Base-by-base conservation (phyloP, 2,888 invertebrate genomes). In the Mythimna impura region DNA sequence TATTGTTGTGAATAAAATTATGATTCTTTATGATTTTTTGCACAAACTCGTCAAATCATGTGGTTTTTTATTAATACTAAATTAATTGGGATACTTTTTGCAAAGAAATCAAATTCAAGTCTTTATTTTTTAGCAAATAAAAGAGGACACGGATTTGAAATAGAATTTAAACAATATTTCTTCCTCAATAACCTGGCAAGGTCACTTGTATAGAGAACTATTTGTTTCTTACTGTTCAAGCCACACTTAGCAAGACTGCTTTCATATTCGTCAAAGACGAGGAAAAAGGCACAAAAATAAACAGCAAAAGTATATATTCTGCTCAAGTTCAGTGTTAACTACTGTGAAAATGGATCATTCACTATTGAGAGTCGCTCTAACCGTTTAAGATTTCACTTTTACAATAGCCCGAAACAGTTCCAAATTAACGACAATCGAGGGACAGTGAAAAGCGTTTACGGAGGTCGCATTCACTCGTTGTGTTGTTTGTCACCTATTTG, bases 301-400 rank as follows among this genome's bases (percentile, higher is more conserved):
- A 79, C 34, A 76, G 74, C 65, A 64, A 69, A 77, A 65, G 60
- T 36, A 71, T 71, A 66, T 78, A 80, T 78, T 82, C 78, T 68
- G 68, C 70, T 78, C 70, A 73, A 84, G 67, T 81, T 55, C 64
- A 75, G 58, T 70, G 83, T 83, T 64, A 78, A 77, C 55, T 25
- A 72, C 76, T 78, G 69, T 76, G 78, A 78, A 86, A 87, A 87
- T 82, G 77, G 86, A 86, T 81, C 86, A 84, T 86, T 87, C 83
- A 81, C 80, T 78, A 86, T 86, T 86, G 76, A 86, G 52, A 85
- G 76, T 75, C 52, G 71, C 74, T 78, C 88, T 84, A 85, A 87
- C 87, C 84, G 86, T 89, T 89, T 83, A 85, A 87, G 88, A 88
- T 92, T 93, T 93, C 92, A 92, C 93, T 93, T 93, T 93, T 91